Evolutionary conservation across 92 coral and sea anemone species (phyloP), one percentile per base, ranked within the genome.

Genomic region (Virgularia gustaviana): DNA sequence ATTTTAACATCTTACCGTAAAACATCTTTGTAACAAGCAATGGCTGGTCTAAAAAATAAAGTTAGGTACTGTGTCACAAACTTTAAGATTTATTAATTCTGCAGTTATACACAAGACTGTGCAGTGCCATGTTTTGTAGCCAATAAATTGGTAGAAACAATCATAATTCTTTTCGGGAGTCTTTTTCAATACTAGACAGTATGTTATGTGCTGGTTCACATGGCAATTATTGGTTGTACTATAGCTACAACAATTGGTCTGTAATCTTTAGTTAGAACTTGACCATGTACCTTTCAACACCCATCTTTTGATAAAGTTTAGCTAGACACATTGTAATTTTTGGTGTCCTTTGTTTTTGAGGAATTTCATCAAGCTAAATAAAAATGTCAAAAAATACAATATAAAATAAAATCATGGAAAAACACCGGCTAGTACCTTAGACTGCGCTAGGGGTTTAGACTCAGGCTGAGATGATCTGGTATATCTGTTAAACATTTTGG

Each of bases 21-120:
- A 36, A 94, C 99, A 70, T 94, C 99, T 72, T 94, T 94, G 68
- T 87, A 94, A 75, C 99, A 94, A 44, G 99, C 90, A 30, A 94
- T 88, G 44, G 99, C 92, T 30, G 99, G 88, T 75, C 99, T 94
- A 52, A n/a, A n/a, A n/a, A n/a, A n/a, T n/a, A n/a, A n/a, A n/a
- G n/a, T n/a, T n/a, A n/a, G n/a, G n/a, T n/a, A n/a, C n/a, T n/a
- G n/a, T n/a, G n/a, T n/a, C n/a, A n/a, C n/a, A n/a, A n/a, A n/a
- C n/a, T n/a, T n/a, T n/a, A n/a, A n/a, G n/a, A n/a, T n/a, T n/a
- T n/a, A n/a, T n/a, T n/a, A n/a, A n/a, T n/a, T n/a, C n/a, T n/a
- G n/a, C n/a, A n/a, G n/a, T n/a, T n/a, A n/a, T n/a, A n/a, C n/a
- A n/a, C n/a, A n/a, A n/a, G n/a, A n/a, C n/a, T n/a, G n/a, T n/a